phyloP scores from a whole-genome alignment of 2,113 vertebrate species.

The Otolemur garnettii region DNA sequence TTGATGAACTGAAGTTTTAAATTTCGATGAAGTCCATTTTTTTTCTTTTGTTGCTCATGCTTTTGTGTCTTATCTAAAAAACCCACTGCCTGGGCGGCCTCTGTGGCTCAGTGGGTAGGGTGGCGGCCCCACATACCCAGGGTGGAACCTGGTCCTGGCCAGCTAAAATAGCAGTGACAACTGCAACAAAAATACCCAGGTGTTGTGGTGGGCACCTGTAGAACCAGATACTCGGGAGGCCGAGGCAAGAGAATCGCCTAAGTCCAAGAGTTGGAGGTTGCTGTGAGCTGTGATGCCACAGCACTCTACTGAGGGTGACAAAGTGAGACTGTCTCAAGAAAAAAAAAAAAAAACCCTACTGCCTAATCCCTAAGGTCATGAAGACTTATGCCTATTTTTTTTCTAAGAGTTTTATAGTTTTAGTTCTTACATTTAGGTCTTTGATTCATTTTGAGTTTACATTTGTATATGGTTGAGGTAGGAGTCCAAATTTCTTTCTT shows the following conservation, averaged over 20 bases:
- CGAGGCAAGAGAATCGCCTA: too few relatives aligned
- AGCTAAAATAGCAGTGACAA: too few relatives aligned
- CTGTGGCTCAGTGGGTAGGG: too few relatives aligned
- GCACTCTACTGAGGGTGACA: too few relatives aligned
- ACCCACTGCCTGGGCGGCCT: not conserved
- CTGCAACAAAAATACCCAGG: too few relatives aligned
- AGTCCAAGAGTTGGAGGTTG: too few relatives aligned
- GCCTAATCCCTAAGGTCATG: not conserved
- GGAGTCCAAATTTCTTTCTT: not conserved
- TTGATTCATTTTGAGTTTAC: not conserved
- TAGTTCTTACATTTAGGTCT: conserved; percentile 23
- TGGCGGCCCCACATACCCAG: too few relatives aligned
- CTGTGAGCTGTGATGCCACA: too few relatives aligned
- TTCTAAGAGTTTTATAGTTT: conserved; percentile 17
- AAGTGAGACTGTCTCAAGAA: too few relatives aligned
- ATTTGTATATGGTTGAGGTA: conserved; percentile 9
- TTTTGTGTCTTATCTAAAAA: conserved; percentile 11
- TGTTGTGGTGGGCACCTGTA: too few relatives aligned
- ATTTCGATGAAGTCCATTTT: conserved; percentile 32
- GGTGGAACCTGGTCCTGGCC: too few relatives aligned
- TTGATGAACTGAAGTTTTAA: conserved; percentile 41
- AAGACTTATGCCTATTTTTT: not conserved
- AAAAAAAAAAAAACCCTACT: not conserved
- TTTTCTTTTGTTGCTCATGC: conserved; percentile 36
- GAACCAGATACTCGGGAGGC: too few relatives aligned